A percentile compares a stretch with the other conserved stretches of the same genome.
phyloP scores from a whole-genome alignment of 64 coral and sea anemone species.

The Exaiptasia diaphana region DNA sequence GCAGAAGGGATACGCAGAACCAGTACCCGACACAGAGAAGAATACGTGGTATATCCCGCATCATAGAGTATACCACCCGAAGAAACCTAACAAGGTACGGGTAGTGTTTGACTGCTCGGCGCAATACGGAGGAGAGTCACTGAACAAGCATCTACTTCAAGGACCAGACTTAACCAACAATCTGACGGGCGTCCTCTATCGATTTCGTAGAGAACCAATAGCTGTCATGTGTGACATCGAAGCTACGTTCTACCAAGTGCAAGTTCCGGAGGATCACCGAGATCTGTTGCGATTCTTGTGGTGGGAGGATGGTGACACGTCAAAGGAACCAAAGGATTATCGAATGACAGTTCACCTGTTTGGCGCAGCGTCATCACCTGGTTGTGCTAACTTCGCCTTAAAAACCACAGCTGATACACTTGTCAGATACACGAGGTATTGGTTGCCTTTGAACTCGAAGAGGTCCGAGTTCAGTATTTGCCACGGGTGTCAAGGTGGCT shows the following conservation, averaged over 20 bases:
- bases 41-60: slow-evolving; percentile 33
- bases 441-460: slow-evolving; percentile 28
- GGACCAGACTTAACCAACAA: slow-evolving; percentile 37
- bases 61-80: slow-evolving; percentile 53
- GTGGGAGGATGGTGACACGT: neutral
- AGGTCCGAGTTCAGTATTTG: slow-evolving; percentile 44
- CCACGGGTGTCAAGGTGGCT: slow-evolving; percentile 39
- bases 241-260: slow-evolving; percentile 38
- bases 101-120: slow-evolving; percentile 51
- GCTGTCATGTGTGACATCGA: slow-evolving; percentile 20
- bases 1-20: neutral
- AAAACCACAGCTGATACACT: slow-evolving; percentile 16
- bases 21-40: neutral
- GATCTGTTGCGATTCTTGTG: slow-evolving; percentile 24
- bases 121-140: neutral
- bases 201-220: slow-evolving; percentile 17
- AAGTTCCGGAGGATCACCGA: neutral
- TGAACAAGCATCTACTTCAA: slow-evolving; percentile 19
- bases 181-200: slow-evolving; percentile 2
- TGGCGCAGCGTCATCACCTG: neutral
- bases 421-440: too few species aligned
- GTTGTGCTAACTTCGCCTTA: slow-evolving; percentile 33
- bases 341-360: slow-evolving; percentile 18
- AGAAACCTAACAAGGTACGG: slow-evolving; percentile 19
- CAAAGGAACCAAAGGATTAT: neutral